Base-by-base conservation (phyloP, 2,113 vertebrate genomes). In the Elachura formosa region DNA sequence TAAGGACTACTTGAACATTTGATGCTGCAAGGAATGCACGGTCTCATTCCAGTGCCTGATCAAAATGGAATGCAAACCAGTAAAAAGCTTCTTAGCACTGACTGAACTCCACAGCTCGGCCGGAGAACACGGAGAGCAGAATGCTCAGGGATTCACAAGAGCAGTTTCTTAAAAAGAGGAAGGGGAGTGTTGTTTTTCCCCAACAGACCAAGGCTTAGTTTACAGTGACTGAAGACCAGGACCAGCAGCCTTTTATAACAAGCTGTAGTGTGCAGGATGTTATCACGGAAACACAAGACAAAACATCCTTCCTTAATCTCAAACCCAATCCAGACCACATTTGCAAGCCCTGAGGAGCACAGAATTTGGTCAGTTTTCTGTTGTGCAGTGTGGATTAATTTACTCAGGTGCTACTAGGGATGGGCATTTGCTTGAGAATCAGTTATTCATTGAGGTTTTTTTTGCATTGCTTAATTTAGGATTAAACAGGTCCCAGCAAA, bases 271-370 rank as follows among this genome's bases (percentile, higher is more conserved):
- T 74, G 97, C 94, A 94, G 96, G 94, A 97, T 96, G 93, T 96
- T 92, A 97, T 92, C 69, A 89, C 25, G 83, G 96, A 97, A 97
- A 95, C 95, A 97, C 85, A 96, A 96, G 80, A 97, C 85, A 96
- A 96, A 96, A 96, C 96, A 96, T 96, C 97, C 96, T 96, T 97
- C 97, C 96, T 96, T 95, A 72, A 90, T 71, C 90, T 94, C 88
- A 78, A 95, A 92, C 52, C 48, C 55, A 62, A 71, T 87, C 79
- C 81, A 63, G 33, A 34, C 29, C 11, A 23, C 61, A 72, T 76
- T 58, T 54, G 84, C 72, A 92, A 90, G 86, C 54, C 21, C 0
- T 52, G 66, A 91, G 64, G 66, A 87, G 40, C 43, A 49, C 41
- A 87, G 77, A 34, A n/a, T 51, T 90, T 69, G 34, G 36, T n/a